phyloP scores from a whole-genome alignment of 1,140 invertebrate genomes.

The Contarinia nasturtii region DNA sequence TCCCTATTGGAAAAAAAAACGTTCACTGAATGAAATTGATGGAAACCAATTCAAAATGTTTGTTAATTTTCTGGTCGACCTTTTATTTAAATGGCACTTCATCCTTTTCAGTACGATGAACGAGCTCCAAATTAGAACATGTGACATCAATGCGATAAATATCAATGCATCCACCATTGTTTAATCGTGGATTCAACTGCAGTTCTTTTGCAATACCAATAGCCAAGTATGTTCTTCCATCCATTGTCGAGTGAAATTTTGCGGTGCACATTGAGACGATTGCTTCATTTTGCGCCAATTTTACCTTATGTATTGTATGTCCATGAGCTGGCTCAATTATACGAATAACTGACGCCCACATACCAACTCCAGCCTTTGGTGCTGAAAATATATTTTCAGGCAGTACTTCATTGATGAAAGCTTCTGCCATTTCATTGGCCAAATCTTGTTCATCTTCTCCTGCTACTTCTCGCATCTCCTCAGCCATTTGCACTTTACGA shows the following conservation, averaged over 20 bases:
- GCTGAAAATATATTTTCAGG: slow-evolving; percentile 88
- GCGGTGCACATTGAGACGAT: slow-evolving; percentile 62
- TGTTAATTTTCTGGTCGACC: no score
- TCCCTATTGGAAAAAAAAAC: no score
- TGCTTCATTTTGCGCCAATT: slow-evolving; percentile 91
- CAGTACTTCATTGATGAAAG: slow-evolving; percentile 85
- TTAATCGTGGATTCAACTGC: slow-evolving; percentile 54
- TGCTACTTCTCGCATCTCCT: slow-evolving; percentile 94
- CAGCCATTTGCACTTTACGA: slow-evolving; percentile 56
- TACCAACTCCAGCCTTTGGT: slow-evolving; percentile 84
- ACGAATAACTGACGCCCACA: slow-evolving; percentile 92
- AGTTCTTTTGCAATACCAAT: slow-evolving; percentile 84
- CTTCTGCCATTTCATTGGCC: slow-evolving; percentile 91
- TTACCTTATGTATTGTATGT: slow-evolving; percentile 56
- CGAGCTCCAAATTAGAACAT: slow-evolving; percentile 64
- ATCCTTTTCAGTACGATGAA: slow-evolving; percentile 89
- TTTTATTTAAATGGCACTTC: slow-evolving; percentile 36
- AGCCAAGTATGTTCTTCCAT: slow-evolving; percentile 20
- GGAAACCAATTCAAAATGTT: no score
- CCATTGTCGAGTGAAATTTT: slow-evolving; percentile 21
- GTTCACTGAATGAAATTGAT: no score
- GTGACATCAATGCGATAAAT: slow-evolving; percentile 37
- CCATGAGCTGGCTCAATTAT: slow-evolving; percentile 77
- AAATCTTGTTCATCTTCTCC: slow-evolving; percentile 86
- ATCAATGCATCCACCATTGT: slow-evolving; percentile 15